A percentile compares a stretch with the other conserved stretches of the same genome.
These are phyloP conservation scores for Gyps fulvus DNA, from an alignment of 2,113 vertebrate genomes.

Conservation along the genomic window DNA sequence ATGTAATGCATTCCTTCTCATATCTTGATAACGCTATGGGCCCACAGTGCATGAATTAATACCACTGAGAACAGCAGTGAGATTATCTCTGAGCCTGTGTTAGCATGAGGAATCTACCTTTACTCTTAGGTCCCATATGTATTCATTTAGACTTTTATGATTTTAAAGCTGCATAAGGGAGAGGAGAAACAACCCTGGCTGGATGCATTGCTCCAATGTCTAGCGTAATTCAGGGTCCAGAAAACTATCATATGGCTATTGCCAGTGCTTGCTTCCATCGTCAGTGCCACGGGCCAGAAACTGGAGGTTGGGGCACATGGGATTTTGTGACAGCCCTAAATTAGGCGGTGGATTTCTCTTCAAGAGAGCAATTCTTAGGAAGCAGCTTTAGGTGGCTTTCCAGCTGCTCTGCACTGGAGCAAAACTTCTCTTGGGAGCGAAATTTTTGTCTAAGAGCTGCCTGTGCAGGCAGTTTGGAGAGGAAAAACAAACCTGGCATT, in stretches of 20 bases:
- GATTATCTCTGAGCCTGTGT: neutral
- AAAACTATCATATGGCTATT: neutral
- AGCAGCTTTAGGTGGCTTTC: neutral
- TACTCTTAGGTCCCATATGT: neutral
- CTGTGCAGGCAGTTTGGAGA: neutral
- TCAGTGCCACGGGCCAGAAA: neutral
- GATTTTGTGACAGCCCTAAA: neutral
- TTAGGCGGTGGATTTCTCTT: neutral
- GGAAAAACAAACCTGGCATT: neutral
- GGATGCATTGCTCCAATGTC: neutral
- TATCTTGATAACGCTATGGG: neutral
- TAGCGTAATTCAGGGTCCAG: neutral
- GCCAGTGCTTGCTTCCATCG: neutral
- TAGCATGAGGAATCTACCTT: neutral
- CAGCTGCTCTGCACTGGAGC: neutral
- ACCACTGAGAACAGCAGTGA: neutral
- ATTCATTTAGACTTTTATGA: neutral
- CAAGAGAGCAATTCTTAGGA: neutral
- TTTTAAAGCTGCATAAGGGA: neutral
- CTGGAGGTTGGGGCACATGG: rapidly evolving
- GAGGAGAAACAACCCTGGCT: neutral
- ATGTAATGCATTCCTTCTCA: conserved; percentile 2
- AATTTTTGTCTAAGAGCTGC: neutral
- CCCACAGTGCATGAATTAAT: neutral
- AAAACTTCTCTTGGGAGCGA: no score